Evolutionary conservation across 1,140 invertebrate genomes (phyloP).

Genomic region (Sycobia sp.): DNA sequence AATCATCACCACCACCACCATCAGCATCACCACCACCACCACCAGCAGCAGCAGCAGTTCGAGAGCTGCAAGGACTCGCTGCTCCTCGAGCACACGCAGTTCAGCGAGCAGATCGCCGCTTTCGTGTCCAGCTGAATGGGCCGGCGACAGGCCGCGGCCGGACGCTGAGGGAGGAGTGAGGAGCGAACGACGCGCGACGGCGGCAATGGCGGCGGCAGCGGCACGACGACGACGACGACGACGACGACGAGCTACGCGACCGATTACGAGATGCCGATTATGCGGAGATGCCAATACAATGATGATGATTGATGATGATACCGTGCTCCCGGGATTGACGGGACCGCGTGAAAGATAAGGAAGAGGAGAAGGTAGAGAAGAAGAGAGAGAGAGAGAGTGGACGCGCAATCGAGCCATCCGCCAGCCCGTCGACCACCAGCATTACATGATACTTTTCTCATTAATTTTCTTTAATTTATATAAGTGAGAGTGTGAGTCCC

Average conservation of each 20-base stretch:
- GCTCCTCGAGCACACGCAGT: conserved; percentile 55
- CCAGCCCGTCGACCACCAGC: conserved; percentile 12
- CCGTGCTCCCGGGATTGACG: no score
- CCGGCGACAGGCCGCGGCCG: conserved; percentile 8
- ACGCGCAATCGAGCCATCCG: neutral
- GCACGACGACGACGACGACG: no score
- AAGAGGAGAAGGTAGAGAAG: neutral
- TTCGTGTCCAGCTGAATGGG: conserved; percentile 58
- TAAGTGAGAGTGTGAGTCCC: neutral
- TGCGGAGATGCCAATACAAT: no score
- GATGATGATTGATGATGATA: no score
- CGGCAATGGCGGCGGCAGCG: no score
- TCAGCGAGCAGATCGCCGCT: conserved; percentile 58
- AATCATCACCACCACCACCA: conserved; percentile 27
- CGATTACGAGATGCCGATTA: no score
- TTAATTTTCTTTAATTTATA: conserved; percentile 17
- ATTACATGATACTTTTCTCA: conserved; percentile 17
- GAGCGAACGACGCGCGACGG: conserved; percentile 1
- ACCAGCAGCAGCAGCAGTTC: conserved; percentile 50
- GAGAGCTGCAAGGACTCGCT: conserved; percentile 60
- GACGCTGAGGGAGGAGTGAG: neutral
- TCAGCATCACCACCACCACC: conserved; percentile 34
- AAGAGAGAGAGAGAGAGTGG: neutral
- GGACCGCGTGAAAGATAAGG: neutral
- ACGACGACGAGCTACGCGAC: no score